Evolutionary conservation across 2,113 vertebrate genomes (phyloP).

Genomic region (Prionailurus viverrinus): DNA sequence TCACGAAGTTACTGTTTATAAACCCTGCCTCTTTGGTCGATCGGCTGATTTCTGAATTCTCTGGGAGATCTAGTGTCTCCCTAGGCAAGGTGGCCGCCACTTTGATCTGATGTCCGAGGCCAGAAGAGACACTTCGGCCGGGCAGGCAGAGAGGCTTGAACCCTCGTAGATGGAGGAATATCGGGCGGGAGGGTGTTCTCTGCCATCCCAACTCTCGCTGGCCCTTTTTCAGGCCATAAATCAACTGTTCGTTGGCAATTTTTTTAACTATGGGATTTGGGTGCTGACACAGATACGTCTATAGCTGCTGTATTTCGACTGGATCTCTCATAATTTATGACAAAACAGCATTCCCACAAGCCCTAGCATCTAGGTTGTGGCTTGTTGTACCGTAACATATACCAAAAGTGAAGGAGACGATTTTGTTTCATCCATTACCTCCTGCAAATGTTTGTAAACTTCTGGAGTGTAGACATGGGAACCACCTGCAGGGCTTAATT

Average conservation of each 20-base stretch:
- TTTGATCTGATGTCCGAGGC: too few species aligned
- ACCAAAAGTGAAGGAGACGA: not conserved
- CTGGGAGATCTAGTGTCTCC: not conserved
- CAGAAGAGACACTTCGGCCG: not conserved
- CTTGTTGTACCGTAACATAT: not conserved
- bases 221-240: not conserved
- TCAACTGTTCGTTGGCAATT: too few species aligned
- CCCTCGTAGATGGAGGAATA: rapidly evolving
- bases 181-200: rapidly evolving
- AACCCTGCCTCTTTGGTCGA: not conserved
- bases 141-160: not conserved
- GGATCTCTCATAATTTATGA: not conserved
- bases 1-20: not conserved
- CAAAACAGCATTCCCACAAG: not conserved
- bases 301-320: not conserved
- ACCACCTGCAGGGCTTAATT: not conserved
- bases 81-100: rapidly evolving
- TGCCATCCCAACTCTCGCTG: not conserved
- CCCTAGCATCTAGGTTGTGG: not conserved
- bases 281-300: not conserved
- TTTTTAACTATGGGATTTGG: not conserved
- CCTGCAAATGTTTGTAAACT: not conserved
- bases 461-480: not conserved
- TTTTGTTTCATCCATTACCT: not conserved
- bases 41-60: too few species aligned